A percentile compares a stretch with the other conserved stretches of the same genome.
Conservation (phyloP, 2,888 invertebrate species). For the Sabatieria punctata region DNA sequence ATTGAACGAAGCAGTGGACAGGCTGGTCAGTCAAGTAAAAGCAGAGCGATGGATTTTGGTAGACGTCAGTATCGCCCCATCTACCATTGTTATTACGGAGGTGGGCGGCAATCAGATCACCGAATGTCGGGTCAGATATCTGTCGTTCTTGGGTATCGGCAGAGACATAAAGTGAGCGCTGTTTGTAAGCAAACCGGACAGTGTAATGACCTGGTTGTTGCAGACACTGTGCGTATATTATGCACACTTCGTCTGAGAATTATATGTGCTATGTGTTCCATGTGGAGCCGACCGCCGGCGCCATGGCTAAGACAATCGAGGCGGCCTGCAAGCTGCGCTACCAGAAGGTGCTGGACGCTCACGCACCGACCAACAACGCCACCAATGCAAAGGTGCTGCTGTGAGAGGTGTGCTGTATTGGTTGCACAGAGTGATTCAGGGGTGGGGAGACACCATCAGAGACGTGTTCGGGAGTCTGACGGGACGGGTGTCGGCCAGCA, state of each 20-base stretch:
- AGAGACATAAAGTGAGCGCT: slow-evolving; percentile 52
- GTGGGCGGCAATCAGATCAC: slow-evolving; percentile 43
- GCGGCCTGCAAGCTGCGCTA: slow-evolving; percentile 80
- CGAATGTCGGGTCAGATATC: slow-evolving; percentile 80
- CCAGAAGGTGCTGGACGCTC: slow-evolving; percentile 86
- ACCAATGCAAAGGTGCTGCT: not conserved
- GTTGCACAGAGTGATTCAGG: slow-evolving; percentile 13
- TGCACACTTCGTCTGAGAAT: slow-evolving; percentile 84
- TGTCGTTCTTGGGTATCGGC: slow-evolving; percentile 93
- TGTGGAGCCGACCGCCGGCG: slow-evolving; percentile 84
- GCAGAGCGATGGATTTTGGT: slow-evolving; percentile 66
- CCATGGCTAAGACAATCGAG: slow-evolving; percentile 89
- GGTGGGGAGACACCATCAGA: slow-evolving; percentile 22
- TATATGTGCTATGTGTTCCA: slow-evolving; percentile 89
- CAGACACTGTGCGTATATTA: slow-evolving; percentile 79
- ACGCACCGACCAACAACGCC: slow-evolving; percentile 11
- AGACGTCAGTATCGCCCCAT: slow-evolving; percentile 77
- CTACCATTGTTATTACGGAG: slow-evolving; percentile 62
- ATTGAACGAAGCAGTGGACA: slow-evolving; percentile 74
- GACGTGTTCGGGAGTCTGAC: slow-evolving; percentile 21
- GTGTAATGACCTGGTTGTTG: slow-evolving; percentile 7
- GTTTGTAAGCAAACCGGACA: not conserved
- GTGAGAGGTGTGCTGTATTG: not conserved
- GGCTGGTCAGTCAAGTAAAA: slow-evolving; percentile 42
- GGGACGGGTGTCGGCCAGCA: no score